Evolutionary conservation across 2,797 vertebrate genomes (phyloP).

Genomic region (Cuniculus paca): DNA sequence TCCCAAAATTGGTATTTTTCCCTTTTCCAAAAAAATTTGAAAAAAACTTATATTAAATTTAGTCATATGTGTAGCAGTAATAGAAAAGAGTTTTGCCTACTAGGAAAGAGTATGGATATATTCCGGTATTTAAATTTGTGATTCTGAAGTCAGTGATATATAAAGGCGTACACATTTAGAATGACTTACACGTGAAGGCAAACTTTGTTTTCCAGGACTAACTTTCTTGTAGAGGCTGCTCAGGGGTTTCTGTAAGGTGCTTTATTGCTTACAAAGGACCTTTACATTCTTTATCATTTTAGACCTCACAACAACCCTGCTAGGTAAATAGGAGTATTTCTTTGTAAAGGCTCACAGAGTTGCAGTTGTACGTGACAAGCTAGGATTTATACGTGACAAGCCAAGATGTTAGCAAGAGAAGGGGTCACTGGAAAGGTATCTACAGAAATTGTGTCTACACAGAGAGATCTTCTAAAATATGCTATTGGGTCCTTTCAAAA

Average conservation of each 20-base stretch:
- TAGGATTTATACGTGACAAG: not conserved
- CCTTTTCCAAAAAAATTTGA: constrained; percentile 39
- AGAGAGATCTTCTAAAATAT: not conserved
- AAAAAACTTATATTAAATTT: constrained; percentile 8
- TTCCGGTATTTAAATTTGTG: constrained; percentile 58
- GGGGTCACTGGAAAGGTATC: not conserved
- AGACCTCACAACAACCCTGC: not conserved
- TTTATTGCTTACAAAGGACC: constrained; percentile 36
- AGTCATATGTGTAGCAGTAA: not conserved
- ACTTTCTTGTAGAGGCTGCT: constrained; percentile 15
- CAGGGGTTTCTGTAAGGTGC: not conserved
- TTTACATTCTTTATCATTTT: constrained; percentile 49
- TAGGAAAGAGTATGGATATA: not conserved
- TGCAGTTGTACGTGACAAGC: not conserved
- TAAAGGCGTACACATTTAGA: constrained; percentile 41
- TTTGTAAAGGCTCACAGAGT: not conserved
- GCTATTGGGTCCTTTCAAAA: not conserved
- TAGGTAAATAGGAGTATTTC: not conserved
- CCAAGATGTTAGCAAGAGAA: not conserved
- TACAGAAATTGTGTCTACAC: not conserved
- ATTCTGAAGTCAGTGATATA: constrained; percentile 30
- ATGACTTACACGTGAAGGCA: constrained; percentile 33
- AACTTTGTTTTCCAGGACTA: not conserved
- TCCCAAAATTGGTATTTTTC: constrained; percentile 54
- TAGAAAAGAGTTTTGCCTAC: constrained; percentile 10